Evolutionary conservation across 1,140 invertebrate genomes (phyloP).

Genomic region (Nylanderia fulva): DNA sequence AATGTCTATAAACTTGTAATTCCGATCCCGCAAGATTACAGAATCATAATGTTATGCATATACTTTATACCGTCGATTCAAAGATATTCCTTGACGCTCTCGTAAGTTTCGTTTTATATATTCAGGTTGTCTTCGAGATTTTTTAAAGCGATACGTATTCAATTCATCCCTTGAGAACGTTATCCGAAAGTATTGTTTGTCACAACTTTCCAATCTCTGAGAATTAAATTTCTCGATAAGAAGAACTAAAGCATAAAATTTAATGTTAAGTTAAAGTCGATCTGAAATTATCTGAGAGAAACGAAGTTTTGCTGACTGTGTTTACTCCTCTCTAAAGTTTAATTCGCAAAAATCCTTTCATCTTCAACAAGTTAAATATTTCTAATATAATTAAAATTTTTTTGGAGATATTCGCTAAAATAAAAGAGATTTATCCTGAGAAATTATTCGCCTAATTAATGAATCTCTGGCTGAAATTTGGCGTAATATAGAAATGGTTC

Average conservation of each 20-base stretch:
- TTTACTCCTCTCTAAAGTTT: conserved; percentile 3
- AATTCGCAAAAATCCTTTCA: conserved; percentile 7
- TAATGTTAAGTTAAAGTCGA: neutral
- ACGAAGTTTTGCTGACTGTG: conserved; percentile 1
- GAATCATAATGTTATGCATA: conserved; percentile 14
- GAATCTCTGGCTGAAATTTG: neutral
- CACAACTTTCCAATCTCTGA: conserved; percentile 9
- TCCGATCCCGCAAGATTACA: conserved; percentile 9
- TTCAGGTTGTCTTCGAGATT: neutral
- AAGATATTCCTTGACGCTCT: neutral
- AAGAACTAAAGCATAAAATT: conserved; percentile 8
- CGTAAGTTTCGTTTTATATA: neutral
- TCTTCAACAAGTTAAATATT: neutral
- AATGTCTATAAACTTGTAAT: conserved; percentile 34
- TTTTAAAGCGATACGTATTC: neutral
- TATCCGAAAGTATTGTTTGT: neutral
- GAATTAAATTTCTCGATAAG: conserved; percentile 7
- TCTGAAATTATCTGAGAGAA: neutral
- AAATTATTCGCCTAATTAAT: neutral
- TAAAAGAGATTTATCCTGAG: neutral
- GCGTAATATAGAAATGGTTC: neutral
- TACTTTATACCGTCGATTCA: neutral
- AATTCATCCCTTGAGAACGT: neutral
- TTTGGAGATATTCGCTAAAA: neutral
- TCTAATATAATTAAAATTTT: neutral